Base-by-base conservation (phyloP, 2,888 invertebrate genomes). In the Hemithea aestivaria region DNA sequence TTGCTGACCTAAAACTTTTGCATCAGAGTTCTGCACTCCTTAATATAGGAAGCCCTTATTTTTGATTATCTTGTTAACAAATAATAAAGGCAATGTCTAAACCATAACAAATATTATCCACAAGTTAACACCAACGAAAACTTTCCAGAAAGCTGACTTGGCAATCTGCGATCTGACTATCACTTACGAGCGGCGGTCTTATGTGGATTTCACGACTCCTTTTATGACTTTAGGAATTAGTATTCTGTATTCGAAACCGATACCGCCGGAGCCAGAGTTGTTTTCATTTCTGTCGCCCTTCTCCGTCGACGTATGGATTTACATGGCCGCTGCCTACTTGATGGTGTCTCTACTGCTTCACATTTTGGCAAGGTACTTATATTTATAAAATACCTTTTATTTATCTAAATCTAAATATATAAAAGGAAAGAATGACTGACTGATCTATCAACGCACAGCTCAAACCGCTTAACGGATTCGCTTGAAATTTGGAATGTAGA, bases 171-270 rank as follows among this genome's bases (percentile, higher is more conserved):
- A 99, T 67, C 85, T 99, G 54, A 98, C 99, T 1, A 98, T 99
- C 45, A 99, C 96, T 6, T 96, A 95, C 70, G 92, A 94, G 37
- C 89, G 99, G 35, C 92, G 97, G 54, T 91, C 92, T 50, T 93
- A 91, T 21, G 96, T 96, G 9, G 97, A 97, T 75, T 98, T 98
- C 73, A 96, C 97, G 0, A 96, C 96, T 83, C 99, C 99, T 0
- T 99, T 98, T 79, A 98, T 99, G 96, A 97, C 96, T 55, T 85
- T 99, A 46, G 96, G 96, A 43, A 96, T 97, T 55, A 95, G 96
- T 61, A 96, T 98, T 69, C 76, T 97, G 47, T 96, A 93, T 83
- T 92, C 93, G 58, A 94, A 94, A 62, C 92, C 96, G 3, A 89
- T 90, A 44, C 92, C 92, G 41, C 91, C 92, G 26, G 91, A 92